Conservation (phyloP, 2,113 vertebrate species). For the Cochlearius cochlearius region DNA sequence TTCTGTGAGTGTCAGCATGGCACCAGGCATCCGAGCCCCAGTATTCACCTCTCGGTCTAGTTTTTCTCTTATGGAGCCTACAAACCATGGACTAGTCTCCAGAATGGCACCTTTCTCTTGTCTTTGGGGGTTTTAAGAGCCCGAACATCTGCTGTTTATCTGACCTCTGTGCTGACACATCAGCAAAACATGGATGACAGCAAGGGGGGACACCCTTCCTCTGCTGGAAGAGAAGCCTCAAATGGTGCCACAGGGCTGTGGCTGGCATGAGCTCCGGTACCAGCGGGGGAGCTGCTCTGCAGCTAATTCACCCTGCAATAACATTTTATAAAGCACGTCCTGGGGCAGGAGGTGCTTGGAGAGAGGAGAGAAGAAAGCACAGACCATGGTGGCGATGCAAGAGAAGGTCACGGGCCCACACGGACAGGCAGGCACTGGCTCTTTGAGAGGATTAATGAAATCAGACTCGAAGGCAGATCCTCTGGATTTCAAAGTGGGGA, state of each 20-base stretch:
- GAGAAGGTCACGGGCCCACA: neutral
- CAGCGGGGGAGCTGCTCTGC: neutral
- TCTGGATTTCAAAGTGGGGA: neutral
- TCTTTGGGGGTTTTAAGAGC: neutral
- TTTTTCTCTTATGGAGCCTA: neutral
- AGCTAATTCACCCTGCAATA: neutral
- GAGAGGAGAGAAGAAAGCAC: neutral
- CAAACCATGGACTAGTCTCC: neutral
- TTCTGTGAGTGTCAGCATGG: neutral
- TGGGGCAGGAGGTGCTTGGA: neutral
- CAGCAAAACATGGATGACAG: neutral
- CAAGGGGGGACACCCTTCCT: neutral
- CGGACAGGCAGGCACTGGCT: neutral
- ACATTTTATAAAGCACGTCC: neutral
- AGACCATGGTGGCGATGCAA: fast-evolving
- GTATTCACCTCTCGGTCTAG: neutral
- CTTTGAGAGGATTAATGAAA: neutral
- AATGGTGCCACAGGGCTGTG: neutral
- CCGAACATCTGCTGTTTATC: neutral
- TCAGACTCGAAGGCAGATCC: neutral
- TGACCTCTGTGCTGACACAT: neutral
- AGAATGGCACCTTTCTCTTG: neutral
- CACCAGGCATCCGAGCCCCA: neutral
- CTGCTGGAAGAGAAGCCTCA: neutral
- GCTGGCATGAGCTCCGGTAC: neutral